phyloP scores from a whole-genome alignment of 2,113 vertebrate species.

The Artemisiospiza belli region DNA sequence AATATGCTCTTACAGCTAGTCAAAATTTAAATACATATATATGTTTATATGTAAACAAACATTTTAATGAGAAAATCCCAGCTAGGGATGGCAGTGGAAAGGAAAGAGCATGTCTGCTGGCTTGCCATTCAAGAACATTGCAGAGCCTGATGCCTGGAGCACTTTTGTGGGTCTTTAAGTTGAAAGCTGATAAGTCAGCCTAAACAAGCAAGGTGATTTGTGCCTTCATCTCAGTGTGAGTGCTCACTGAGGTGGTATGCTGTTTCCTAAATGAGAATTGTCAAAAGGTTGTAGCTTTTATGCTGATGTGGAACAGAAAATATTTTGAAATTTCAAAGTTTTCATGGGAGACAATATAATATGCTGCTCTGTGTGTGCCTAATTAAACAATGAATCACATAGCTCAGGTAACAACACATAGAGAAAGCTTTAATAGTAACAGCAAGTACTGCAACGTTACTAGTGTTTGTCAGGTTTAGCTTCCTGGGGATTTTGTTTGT shows the following conservation, averaged over 20 bases:
- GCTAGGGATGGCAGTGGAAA: background rate
- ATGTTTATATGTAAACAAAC: background rate
- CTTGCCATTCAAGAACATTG: background rate
- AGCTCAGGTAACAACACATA: conserved; percentile 6
- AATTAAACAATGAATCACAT: conserved; percentile 33
- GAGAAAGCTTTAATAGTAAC: conserved; percentile 40
- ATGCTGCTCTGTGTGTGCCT: background rate
- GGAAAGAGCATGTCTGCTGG: background rate
- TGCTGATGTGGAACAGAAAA: background rate
- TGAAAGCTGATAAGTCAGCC: background rate
- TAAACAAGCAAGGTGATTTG: background rate
- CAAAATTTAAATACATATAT: background rate
- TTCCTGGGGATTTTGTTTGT: conserved; percentile 43
- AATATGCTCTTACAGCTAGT: background rate
- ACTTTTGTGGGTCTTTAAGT: background rate
- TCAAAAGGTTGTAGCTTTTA: conserved; percentile 14
- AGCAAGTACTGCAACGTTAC: background rate
- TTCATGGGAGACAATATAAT: background rate
- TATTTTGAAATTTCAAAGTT: conserved; percentile 6
- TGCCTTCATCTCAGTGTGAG: conserved; percentile 4
- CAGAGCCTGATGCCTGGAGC: background rate
- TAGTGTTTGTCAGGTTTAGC: conserved; percentile 28
- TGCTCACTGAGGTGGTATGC: background rate
- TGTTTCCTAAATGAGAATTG: conserved; percentile 1
- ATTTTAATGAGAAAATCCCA: background rate